Base-by-base conservation (phyloP, 2,113 vertebrate species). In the Machaerirhynchus nigripectus region DNA sequence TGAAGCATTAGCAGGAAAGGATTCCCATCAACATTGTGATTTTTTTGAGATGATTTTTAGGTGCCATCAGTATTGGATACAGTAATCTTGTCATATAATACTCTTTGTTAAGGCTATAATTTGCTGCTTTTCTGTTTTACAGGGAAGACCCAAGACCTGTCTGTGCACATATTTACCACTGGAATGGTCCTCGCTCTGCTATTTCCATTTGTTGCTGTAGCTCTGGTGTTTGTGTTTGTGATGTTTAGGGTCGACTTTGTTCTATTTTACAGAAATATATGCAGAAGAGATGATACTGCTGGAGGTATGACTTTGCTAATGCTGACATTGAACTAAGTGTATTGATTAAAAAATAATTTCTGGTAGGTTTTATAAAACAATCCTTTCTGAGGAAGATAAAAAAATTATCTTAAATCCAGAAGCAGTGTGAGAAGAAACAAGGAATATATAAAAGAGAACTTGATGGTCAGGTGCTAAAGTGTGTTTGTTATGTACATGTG, bases 161-260 rank as follows among this genome's bases (percentile, higher is more conserved):
- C 98, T 20, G 42, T 96, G 42, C 93, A 95, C 1, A 1, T 97
- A 47, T 98, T 98, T 95, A 97, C 90, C 22, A 73, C 93, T 59
- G 98, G 97, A 74, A 97, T 98, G 81, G 70, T 96, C 9, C 19
- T 90, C 13, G 75, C 94, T 23, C 10, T 96, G 44, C 50, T 96
- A 14, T 90, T 90, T 80, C 92, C 88, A 5, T 89, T 97, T 81
- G 39, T 52, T 59, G 68, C 67, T 22, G 56, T 98, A 37, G 89
- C 96, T 56, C 15, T 85, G 8, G 87, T 95, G 42, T 53, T 90
- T 73, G 10, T 97, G 59, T 97, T 86, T 77, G 39, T 96, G 75
- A 56, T 96, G n/a, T 98, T 98, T 80, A 98, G 97, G 91, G 95
- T 98, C 6, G 98, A 98, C 79, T 55, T 98, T n/a, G 87, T 95